Evolutionary conservation across 2,888 invertebrate species (phyloP).

Genomic region (Clusia tigrina): DNA sequence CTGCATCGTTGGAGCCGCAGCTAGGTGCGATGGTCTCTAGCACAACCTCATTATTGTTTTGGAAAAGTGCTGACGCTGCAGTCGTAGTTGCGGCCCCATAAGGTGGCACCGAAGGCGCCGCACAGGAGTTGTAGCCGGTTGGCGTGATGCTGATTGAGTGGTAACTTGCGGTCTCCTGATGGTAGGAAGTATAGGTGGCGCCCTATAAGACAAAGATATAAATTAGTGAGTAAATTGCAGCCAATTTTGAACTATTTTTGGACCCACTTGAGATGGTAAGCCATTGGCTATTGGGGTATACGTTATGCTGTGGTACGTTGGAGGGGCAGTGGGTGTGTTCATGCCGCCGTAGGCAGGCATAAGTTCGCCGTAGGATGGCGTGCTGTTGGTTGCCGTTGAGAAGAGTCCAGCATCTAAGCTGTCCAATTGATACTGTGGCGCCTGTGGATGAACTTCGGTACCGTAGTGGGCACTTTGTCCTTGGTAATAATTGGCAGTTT

Average conservation of each 20-base stretch:
- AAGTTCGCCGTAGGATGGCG: constrained; percentile 57
- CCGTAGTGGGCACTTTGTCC: constrained; percentile 36
- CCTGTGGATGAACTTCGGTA: constrained; percentile 31
- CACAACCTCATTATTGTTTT: constrained; percentile 34
- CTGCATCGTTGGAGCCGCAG: constrained; percentile 23
- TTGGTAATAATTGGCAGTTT: constrained; percentile 44
- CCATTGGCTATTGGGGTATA: constrained; percentile 40
- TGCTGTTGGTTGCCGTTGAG: constrained; percentile 43
- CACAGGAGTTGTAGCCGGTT: constrained; percentile 51
- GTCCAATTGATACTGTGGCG: constrained; percentile 42
- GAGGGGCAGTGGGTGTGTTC: constrained; percentile 21
- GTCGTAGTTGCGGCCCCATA: constrained; percentile 57
- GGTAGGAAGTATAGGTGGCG: constrained; percentile 36
- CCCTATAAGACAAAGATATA: constrained; percentile 27
- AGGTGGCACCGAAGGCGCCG: constrained; percentile 55
- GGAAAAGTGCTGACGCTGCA: constrained; percentile 49
- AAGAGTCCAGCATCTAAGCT: constrained; percentile 51
- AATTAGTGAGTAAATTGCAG: neutral
- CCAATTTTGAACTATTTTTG: no score
- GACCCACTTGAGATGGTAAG: constrained; percentile 46
- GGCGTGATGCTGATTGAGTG: constrained; percentile 32
- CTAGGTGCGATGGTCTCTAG: constrained; percentile 48
- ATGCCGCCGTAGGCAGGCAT: constrained; percentile 41
- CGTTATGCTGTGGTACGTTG: constrained; percentile 45
- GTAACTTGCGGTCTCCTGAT: constrained; percentile 13